Conservation (phyloP, 2,888 invertebrate genomes). For the Rhabditoides inermis region DNA sequence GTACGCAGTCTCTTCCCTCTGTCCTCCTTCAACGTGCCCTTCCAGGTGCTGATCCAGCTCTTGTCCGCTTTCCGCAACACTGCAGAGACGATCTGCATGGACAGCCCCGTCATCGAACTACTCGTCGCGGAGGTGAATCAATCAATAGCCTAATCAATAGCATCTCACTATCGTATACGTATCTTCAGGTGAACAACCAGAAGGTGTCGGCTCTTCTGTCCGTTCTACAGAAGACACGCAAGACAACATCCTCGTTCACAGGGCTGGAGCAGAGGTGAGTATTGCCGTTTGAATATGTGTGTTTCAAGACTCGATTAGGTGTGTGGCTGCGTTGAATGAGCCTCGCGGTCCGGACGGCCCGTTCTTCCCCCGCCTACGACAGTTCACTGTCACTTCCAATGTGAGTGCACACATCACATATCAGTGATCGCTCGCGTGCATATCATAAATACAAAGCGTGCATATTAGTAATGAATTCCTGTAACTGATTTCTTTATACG, state of each 20-base stretch:
- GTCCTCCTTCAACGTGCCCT: neutral
- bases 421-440: too few species aligned
- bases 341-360: conserved; percentile 19
- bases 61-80: conserved; percentile 27
- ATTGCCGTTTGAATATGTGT: too few species aligned
- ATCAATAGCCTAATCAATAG: neutral
- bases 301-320: too few species aligned
- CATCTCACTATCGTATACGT: neutral
- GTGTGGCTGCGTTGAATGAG: conserved; percentile 9
- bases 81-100: conserved; percentile 31
- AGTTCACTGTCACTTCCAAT: conserved; percentile 39
- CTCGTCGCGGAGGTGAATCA: conserved; percentile 30
- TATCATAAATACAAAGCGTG: neutral
- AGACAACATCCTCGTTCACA: conserved; percentile 4
- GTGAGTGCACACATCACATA: conserved; percentile 16
- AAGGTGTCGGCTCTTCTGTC: conserved; percentile 30
- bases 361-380: conserved; percentile 34
- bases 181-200: conserved; percentile 32
- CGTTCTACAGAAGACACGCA: conserved; percentile 13
- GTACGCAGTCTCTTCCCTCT: neutral
- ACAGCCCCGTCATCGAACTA: conserved; percentile 37
- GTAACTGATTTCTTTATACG: too few species aligned
- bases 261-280: conserved; percentile 9
- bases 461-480: neutral
- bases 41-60: conserved; percentile 23